Conservation (phyloP, 2,113 vertebrate genomes). For the Oxyura jamaicensis region DNA sequence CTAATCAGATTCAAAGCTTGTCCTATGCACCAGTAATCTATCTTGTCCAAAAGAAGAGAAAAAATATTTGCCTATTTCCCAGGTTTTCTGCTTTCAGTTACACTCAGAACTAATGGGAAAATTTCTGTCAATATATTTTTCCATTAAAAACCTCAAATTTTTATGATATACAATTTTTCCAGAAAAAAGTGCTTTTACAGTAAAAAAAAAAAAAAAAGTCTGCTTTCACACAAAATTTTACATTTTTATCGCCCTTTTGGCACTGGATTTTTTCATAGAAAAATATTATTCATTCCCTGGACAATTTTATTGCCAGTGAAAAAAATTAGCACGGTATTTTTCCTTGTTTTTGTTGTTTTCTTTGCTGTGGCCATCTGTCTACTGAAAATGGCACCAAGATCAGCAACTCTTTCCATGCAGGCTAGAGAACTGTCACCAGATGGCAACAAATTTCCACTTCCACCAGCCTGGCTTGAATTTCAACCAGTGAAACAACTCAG, state of each 20-base stretch:
- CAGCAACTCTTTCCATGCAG: background rate
- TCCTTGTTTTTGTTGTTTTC: background rate
- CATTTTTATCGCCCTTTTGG: background rate
- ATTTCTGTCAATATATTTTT: background rate
- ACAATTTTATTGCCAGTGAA: background rate
- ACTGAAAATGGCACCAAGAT: background rate
- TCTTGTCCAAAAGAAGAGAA: background rate
- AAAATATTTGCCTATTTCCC: background rate
- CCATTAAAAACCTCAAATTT: background rate
- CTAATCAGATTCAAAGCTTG: background rate
- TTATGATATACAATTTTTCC: background rate
- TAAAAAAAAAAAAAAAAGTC: background rate
- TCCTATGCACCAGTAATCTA: background rate
- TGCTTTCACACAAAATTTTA: background rate
- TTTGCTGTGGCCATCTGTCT: background rate
- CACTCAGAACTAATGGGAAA: background rate
- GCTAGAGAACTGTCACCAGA: background rate
- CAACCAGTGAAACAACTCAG: background rate
- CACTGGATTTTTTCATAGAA: background rate
- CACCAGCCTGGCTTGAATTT: background rate
- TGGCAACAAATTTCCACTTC: slow-evolving; percentile 5
- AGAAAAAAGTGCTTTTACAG: background rate
- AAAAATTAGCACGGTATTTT: background rate
- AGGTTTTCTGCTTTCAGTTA: background rate
- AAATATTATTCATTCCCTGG: background rate